Evolutionary conservation across 2,113 vertebrate species (phyloP), one percentile per base, ranked within the genome.

Genomic region (Montifringilla adamsi): DNA sequence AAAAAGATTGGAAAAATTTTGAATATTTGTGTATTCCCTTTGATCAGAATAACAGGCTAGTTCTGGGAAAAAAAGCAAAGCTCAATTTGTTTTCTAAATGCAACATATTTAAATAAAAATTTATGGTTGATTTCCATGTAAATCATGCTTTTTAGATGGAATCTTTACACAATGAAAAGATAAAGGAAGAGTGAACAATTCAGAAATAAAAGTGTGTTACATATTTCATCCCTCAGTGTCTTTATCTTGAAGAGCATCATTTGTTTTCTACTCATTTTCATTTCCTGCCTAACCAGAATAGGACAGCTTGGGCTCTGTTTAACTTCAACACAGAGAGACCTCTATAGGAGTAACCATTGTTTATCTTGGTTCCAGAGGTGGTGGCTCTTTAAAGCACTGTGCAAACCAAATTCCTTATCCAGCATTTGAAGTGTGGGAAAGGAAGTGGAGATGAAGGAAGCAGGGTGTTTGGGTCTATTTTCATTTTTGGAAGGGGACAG

Each of bases 191-290:
- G 7, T 27, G 89, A 95, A 79, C 26, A 58, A 91, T 43, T 89
- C 49, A 73, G 77, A 93, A 94, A 91, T 64, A 64, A 82, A 85
- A 18, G 20, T 83, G 82, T 89, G 64, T 94, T 87, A 56, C 69
- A 78, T 66, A 76, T 73, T 94, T 91, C 53, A 84, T 79, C 37
- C 53, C 68, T 91, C 31, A 2, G 49, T 66, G 43, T 37, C 37
- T 94, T 93, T 94, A 79, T 79, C 84, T 85, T 10, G 7, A 81
- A 73, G 3, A 10, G 44, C 37, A 87, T 84, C 24, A 33, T 89
- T 83, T 90, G 9, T 86, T 93, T 92, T 85, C 75, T 73, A 58
- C 49, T 93, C 26, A 37, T 90, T 96, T 83, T 83, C 41, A 55
- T 80, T 73, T 81, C 66, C 60, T 69, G 30, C 10, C 39, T 33